Percentiles rank a stretch among this genome's conserved stretches.
phyloP scores from a whole-genome alignment of 2,113 vertebrate genomes.

The Pontoporia blainvillei region DNA sequence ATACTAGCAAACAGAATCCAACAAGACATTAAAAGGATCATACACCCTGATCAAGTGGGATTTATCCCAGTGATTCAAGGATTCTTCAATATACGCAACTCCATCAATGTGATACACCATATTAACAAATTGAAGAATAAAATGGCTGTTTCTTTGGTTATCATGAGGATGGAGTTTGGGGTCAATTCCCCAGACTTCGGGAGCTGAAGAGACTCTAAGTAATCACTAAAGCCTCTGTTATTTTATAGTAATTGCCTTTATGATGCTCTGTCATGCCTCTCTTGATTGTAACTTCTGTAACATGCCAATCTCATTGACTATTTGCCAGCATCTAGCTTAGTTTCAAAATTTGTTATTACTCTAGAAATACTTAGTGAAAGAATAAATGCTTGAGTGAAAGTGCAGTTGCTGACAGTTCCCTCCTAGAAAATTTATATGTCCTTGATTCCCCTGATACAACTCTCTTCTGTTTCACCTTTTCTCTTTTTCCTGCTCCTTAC shows the following conservation, averaged over 20 bases:
- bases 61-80: too few species aligned
- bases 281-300: not conserved
- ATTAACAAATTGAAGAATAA: not conserved
- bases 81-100: too few species aligned
- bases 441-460: not conserved
- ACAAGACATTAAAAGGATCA: too few species aligned
- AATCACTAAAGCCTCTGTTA: not conserved
- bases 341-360: not conserved
- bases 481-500: not conserved
- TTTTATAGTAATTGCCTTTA: not conserved
- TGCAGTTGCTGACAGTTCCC: not conserved
- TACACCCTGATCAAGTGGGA: too few species aligned
- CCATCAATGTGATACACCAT: too few species aligned
- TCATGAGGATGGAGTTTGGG: not conserved
- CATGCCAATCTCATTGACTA: not conserved
- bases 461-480: not conserved
- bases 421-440: not conserved
- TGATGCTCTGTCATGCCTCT: not conserved
- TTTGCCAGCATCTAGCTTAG: not conserved
- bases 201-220: not conserved
- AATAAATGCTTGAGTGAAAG: not conserved
- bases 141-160: not conserved
- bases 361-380: not conserved
- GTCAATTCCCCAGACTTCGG: not conserved
- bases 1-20: too few species aligned